Evolutionary conservation across 2,888 invertebrate species (phyloP).

Genomic region (Dasypogon diadema): DNA sequence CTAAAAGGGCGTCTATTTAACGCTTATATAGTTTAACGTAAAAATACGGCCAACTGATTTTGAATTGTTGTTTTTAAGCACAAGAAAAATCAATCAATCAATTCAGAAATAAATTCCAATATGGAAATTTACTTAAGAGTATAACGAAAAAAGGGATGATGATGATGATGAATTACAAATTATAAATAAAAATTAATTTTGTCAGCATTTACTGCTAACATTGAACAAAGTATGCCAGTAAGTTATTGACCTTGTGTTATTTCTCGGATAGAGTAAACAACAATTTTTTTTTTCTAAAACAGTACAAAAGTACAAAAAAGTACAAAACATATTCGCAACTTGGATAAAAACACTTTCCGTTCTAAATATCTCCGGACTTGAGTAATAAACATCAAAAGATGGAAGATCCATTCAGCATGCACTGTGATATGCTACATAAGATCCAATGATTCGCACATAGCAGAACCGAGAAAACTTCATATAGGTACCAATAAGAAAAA

Average conservation of each 20-base stretch:
- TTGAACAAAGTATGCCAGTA: neutral
- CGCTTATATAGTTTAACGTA: too few species aligned
- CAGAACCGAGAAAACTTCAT: neutral
- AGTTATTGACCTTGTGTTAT: neutral
- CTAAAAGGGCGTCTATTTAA: too few species aligned
- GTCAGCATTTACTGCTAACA: too few species aligned
- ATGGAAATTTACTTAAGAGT: too few species aligned
- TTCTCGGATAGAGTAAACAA: neutral
- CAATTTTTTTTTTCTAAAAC: neutral
- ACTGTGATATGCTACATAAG: neutral
- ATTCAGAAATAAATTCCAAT: too few species aligned
- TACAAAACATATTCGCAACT: neutral
- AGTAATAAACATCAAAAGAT: conserved; percentile 15
- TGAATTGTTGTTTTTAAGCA: too few species aligned
- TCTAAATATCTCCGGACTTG: conserved; percentile 11
- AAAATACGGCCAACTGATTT: too few species aligned
- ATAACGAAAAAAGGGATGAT: too few species aligned
- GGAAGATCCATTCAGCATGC: neutral
- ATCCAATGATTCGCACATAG: conserved; percentile 4
- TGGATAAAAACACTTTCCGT: conserved; percentile 18
- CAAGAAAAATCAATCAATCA: too few species aligned
- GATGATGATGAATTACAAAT: too few species aligned
- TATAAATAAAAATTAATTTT: too few species aligned
- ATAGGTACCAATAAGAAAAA: too few species aligned
- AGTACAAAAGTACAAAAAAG: neutral